Evolutionary conservation across 2,797 vertebrate species (phyloP), one percentile per base, ranked within the genome.

Genomic region (Sorex maritimensis): DNA sequence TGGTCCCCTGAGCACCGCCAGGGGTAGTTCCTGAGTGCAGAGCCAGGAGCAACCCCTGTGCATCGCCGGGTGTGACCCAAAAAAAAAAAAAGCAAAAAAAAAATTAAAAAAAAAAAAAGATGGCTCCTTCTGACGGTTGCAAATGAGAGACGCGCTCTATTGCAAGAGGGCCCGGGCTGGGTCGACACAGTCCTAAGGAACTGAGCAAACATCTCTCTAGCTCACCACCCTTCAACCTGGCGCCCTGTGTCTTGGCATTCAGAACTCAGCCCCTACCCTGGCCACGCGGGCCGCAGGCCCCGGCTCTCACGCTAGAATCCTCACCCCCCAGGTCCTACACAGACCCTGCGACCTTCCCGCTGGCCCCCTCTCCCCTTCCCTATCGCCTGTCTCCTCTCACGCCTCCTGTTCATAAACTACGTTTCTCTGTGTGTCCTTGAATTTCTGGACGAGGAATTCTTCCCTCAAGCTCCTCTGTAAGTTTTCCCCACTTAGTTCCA

Each of bases 241-340:
- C 30, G 52, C 24, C 38, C 17, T 44, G 71, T 83, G n/a, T 55
- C 30, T 67, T 21, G 2, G 0, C 2, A 24, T 44, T 46, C 26
- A 52, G 46, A 69, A 92, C 7, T 15, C 58, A 41, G 21, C 49
- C 46, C 44, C 17, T 21, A 12, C 4, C 15, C n/a, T 9, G 46
- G 1, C 23, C 17, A 28, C 17, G 23, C 83, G 86, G 68, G 19
- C 9, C 28, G 0, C n/a, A 1, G 0, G 11, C 3, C 1, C 4
- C 49, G 44, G 52, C n/a, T 83, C 23, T 61, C 0, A 0, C 11
- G 28, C 72, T 10, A n/a, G 23, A 2, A 8, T 1, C 13, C 8
- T 49, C 72, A 24, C 23, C 17, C 17, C 15, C 19, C 10, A 52
- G 1, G 0, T 24, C 11, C 41, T n/a, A 6, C 19, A 14, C 68